A percentile compares a stretch with the other conserved stretches of the same genome.
Evolutionary conservation across 1,140 invertebrate species (phyloP).

Genomic region (Drosophila leontia): DNA sequence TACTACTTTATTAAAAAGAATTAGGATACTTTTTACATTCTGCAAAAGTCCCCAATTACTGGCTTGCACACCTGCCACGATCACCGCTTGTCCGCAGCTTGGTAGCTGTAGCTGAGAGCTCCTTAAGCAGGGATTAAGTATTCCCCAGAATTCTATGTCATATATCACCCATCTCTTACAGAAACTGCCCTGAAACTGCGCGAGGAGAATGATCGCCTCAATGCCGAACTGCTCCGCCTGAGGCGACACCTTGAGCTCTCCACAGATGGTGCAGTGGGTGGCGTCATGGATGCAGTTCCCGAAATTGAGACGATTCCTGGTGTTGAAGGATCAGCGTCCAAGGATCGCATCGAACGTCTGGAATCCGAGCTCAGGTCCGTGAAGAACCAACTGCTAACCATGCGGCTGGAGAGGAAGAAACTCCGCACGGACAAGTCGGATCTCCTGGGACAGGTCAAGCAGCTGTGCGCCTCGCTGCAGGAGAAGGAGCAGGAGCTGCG

Average conservation of each 20-base stretch:
- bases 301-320: constrained; percentile 49
- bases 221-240: constrained; percentile 88
- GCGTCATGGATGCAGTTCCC: constrained; percentile 56
- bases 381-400: constrained; percentile 87
- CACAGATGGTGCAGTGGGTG: constrained; percentile 80
- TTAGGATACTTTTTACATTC: no score
- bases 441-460: constrained; percentile 97
- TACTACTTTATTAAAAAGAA: neutral
- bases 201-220: constrained; percentile 89
- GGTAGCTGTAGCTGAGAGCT: constrained; percentile 18
- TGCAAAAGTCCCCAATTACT: neutral
- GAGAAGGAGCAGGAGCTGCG: constrained; percentile 97
- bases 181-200: constrained; percentile 86
- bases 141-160: no score
- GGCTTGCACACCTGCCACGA: constrained; percentile 30
- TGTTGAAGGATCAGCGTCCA: constrained; percentile 53
- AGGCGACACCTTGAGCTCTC: constrained; percentile 86
- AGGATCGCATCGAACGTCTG: constrained; percentile 82
- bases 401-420: constrained; percentile 95
- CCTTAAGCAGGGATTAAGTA: no score
- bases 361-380: constrained; percentile 88
- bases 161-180: constrained; percentile 28
- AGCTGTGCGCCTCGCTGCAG: constrained; percentile 96
- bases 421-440: constrained; percentile 97
- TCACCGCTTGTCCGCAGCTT: constrained; percentile 58